Evolutionary conservation across 2,888 invertebrate species (phyloP), one percentile per base, ranked within the genome.

Genomic region (Lepidocyrtoides sp.): DNA sequence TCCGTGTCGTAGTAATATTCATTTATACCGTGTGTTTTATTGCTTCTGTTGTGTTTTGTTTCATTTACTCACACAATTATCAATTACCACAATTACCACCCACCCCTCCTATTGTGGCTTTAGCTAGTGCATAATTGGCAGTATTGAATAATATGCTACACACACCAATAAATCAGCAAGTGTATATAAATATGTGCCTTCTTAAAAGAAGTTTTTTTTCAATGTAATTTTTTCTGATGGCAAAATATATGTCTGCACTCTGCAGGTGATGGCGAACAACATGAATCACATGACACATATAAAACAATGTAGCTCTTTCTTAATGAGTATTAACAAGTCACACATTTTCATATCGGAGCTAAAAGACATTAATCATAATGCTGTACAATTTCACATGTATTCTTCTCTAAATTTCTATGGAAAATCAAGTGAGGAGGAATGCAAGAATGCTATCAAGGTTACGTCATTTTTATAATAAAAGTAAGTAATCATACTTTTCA

Each of bases 401-500:
- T 29, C 14, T 63, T 23, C 29, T 63, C 26, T 63, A 26, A 63
- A 63, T 29, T 29, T 63, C 29, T 7, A 29, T 29, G 14, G 63
- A 63, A 63, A 63, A 14, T 12, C 0, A 17, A 63, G 10, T 2
- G 1, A 63, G 2, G 3, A 29, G 1, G 26, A 63, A 63, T 29
- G 14, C 12, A 14, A 41, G 12, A 12, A 10, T 63, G 12, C 63
- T 60, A 81, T 81, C 81, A 81, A 82, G 82, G 82, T 82, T 82
- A 26, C 82, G 44, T 82, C 82, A 82, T 44, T 32, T n/a, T 54
- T 41, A 17, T 72, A 23, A 44, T 69, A n/a, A n/a, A n/a, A n/a
- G n/a, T n/a, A n/a, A n/a, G n/a, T 20, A 72, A 41, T 57, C 57
- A 2, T 57, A 4, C 20, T 36, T 7, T n/a, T 72, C 44, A 63